Percentiles rank a stretch among this genome's conserved stretches.
Conservation (phyloP, 1,140 invertebrate species). For the Phymastichus coffea region DNA sequence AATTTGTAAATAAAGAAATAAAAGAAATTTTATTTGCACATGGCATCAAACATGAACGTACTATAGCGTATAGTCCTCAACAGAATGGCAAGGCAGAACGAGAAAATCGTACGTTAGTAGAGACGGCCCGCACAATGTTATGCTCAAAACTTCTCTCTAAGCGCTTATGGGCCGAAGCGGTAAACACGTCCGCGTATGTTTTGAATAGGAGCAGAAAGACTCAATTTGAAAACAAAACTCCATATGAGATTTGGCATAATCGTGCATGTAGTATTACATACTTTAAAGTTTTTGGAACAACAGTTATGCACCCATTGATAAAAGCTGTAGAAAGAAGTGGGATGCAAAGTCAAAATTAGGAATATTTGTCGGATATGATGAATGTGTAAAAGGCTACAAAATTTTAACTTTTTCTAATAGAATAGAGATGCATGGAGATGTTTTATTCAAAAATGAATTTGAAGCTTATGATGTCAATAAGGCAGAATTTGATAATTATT, state of each 20-base stretch:
- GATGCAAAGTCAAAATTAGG: constrained; percentile 29
- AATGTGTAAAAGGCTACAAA: too few species aligned
- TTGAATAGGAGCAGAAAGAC: constrained; percentile 21
- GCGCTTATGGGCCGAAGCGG: constrained; percentile 30
- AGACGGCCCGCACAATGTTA: constrained; percentile 33
- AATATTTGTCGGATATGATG: too few species aligned
- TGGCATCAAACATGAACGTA: constrained; percentile 27
- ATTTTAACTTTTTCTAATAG: neutral
- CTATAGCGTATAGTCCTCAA: constrained; percentile 36
- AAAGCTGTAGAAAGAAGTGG: constrained; percentile 28
- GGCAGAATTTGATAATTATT: too few species aligned
- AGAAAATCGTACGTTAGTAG: constrained; percentile 41
- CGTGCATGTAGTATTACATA: constrained; percentile 33
- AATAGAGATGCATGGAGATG: neutral
- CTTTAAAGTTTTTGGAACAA: constrained; percentile 35
- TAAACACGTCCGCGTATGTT: constrained; percentile 12
- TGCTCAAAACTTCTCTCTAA: constrained; percentile 9
- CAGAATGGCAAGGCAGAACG: constrained; percentile 44
- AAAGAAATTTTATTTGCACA: neutral
- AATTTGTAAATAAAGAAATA: constrained; percentile 33
- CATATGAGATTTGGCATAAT: constrained; percentile 36
- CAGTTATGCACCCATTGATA: constrained; percentile 25
- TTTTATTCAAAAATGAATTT: neutral
- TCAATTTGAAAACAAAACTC: constrained; percentile 27
- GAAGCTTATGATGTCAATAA: neutral